Base-by-base conservation (phyloP, 1,140 invertebrate genomes). In the Melanaphis sacchari region DNA sequence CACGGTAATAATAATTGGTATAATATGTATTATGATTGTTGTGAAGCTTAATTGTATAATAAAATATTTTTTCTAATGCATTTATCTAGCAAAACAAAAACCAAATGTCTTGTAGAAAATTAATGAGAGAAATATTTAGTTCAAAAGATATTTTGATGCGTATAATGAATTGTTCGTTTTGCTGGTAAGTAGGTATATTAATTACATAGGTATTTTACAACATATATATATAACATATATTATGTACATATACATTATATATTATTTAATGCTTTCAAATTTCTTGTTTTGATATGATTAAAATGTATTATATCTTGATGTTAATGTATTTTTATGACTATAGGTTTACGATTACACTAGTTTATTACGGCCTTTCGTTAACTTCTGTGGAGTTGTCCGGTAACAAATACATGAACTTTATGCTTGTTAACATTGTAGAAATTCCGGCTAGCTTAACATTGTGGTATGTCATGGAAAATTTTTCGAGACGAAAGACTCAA, bases 331-430 rank as follows among this genome's bases (percentile, higher is more conserved):
- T 36, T 0, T 95, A 93, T 95, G n/a, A 36, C 3, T 89, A 36
- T 93, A 97, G 97, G 97, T 96, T 96, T 31, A 96, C 97, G 4
- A 97, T 97, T 95, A 96, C 96, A 11, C 96, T 97, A 92, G 96
- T 97, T 5, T 98, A 96, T 94, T 97, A 97, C 94, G 97, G 97
- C 7, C 94, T 98, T 22, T 97, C 97, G 1, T 95, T 97, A n/a
- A 97, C 97, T 94, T 94, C 94, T 9, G 94, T 94, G 2, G 66
- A 91, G 11, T 91, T 95, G 1, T 94, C 66, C 26, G 94, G 93
- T 21, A 93, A 94, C 43, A 94, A 94, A 49, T 96, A 96, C 94
- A 52, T 96, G 9, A 96, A 96, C 93, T 96, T 96, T 94, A 94
- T 95, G 31, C 94, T 96, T 26, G 95, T 95, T 36, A 96, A 95